Conservation (phyloP, 1,140 invertebrate genomes). For the Mizuhopecten yessoensis region DNA sequence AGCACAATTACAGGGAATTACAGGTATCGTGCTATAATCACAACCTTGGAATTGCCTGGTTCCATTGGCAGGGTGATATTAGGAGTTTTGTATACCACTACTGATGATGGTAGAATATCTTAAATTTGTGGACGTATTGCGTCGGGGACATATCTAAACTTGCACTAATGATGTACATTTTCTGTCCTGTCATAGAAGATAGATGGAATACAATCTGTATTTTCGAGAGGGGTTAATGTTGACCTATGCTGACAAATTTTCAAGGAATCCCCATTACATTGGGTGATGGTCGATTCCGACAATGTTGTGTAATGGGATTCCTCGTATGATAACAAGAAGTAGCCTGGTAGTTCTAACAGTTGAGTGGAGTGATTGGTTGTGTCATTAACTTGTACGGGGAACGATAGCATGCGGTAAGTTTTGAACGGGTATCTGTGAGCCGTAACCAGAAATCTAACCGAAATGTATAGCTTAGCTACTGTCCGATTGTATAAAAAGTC, state of each 20-base stretch:
- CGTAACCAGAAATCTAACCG: slow-evolving; percentile 37
- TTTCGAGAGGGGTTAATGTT: too few relatives aligned
- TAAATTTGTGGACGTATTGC: too few relatives aligned
- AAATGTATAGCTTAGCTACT: not conserved
- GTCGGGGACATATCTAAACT: too few relatives aligned
- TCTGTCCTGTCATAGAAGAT: too few relatives aligned
- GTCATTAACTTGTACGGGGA: slow-evolving; percentile 47
- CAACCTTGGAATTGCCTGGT: too few relatives aligned
- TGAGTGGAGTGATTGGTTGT: slow-evolving; percentile 31
- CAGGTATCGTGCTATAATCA: too few relatives aligned
- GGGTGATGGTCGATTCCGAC: too few relatives aligned
- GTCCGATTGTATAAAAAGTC: not conserved
- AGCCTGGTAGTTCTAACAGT: slow-evolving; percentile 5
- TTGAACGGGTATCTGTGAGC: not conserved
- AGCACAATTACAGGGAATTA: slow-evolving; percentile 43
- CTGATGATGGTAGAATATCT: too few relatives aligned
- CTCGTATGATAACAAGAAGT: not conserved
- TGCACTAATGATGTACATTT: too few relatives aligned
- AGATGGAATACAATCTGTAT: too few relatives aligned
- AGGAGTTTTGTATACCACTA: not conserved
- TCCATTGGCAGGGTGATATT: too few relatives aligned
- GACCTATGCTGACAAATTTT: too few relatives aligned
- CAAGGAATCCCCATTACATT: not conserved
- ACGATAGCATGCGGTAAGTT: slow-evolving; percentile 19
- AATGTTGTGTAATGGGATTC: not conserved